These are phyloP conservation scores for Sturmia bella DNA, from an alignment of 2,888 invertebrate species.

Conservation along the genomic window DNA sequence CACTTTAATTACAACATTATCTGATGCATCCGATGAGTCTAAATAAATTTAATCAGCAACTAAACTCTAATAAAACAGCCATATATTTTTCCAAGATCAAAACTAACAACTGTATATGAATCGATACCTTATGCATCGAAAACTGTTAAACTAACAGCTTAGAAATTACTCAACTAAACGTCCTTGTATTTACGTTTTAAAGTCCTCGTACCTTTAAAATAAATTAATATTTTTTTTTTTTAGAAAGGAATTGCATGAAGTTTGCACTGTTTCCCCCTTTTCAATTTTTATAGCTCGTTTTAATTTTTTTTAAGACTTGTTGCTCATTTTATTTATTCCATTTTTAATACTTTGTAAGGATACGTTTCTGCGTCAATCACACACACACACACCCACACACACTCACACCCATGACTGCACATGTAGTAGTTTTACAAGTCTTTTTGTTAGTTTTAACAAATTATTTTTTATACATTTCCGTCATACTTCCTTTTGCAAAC, in stretches of 20 bases:
- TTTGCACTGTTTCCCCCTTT: slow-evolving; percentile 29
- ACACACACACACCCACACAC: neutral
- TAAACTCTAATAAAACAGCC: no score
- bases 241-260: neutral
- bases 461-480: slow-evolving; percentile 62
- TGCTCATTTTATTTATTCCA: slow-evolving; percentile 38
- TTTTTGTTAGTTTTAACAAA: slow-evolving; percentile 65
- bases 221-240: no score
- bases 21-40: no score
- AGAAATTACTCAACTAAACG: no score
- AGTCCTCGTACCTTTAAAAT: no score
- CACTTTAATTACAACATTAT: no score
- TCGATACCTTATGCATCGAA: no score
- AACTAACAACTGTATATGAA: no score
- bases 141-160: no score
- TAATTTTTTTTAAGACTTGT: slow-evolving; percentile 43
- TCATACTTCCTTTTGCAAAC: slow-evolving; percentile 48
- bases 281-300: slow-evolving; percentile 16
- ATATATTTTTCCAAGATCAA: no score
- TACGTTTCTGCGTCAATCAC: slow-evolving; percentile 8
- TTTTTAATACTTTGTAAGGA: slow-evolving; percentile 27
- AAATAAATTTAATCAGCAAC: no score
- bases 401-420: neutral
- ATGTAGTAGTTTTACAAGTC: neutral
- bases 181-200: no score